These are phyloP conservation scores for Achroia grisella DNA, from an alignment of 1,140 invertebrate genomes.

Conservation along the genomic window DNA sequence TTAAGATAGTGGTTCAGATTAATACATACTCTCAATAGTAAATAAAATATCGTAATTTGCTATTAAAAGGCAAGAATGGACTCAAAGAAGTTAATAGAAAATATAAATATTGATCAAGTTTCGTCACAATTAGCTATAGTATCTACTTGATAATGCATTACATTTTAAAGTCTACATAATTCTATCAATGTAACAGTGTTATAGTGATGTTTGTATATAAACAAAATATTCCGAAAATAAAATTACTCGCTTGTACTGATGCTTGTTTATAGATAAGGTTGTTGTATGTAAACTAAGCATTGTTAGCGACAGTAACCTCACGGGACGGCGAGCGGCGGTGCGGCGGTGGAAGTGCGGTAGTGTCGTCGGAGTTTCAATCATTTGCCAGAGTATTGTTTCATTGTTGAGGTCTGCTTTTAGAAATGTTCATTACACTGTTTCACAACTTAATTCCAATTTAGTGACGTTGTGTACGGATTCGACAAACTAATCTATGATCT, in stretches of 20 bases:
- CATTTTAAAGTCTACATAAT: no score
- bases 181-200: no score
- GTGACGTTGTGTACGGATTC: not conserved
- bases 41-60: no score
- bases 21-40: no score
- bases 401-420: slow-evolving; percentile 9
- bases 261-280: slow-evolving; percentile 1
- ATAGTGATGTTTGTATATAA: not conserved
- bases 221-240: not conserved
- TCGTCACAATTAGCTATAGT: no score
- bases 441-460: slow-evolving; percentile 10
- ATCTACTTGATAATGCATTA: no score
- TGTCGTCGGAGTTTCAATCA: slow-evolving; percentile 7
- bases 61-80: no score
- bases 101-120: no score
- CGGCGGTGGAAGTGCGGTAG: not conserved
- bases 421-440: slow-evolving; percentile 11
- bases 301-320: slow-evolving; percentile 9
- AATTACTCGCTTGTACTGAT: not conserved
- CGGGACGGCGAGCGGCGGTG: no score
- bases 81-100: no score
- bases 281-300: slow-evolving; percentile 9
- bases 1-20: no score
- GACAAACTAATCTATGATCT: no score
- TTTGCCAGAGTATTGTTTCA: slow-evolving; percentile 12